Percentiles rank a stretch among this genome's conserved stretches.
Evolutionary conservation across 2,888 invertebrate genomes (phyloP).

Genomic region (Conchocele bisecta): DNA sequence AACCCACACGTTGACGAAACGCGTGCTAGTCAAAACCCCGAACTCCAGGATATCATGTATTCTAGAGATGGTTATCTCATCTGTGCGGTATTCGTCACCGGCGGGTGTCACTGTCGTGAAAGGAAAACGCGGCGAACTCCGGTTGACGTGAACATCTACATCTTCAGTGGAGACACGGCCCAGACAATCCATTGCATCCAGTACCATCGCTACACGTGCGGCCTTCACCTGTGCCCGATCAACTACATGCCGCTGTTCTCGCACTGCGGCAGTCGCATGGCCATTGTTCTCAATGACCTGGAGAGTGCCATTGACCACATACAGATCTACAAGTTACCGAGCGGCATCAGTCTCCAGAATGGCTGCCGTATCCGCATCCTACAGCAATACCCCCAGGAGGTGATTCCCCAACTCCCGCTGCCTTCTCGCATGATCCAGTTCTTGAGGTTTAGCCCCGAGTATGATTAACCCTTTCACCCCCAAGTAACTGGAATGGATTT

Average conservation of each 20-base stretch:
- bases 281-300: constrained; percentile 78
- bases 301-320: constrained; percentile 78
- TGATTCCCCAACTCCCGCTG: constrained; percentile 76
- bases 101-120: constrained; percentile 79
- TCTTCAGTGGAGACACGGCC: constrained; percentile 79
- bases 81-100: constrained; percentile 78
- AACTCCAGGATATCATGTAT: constrained; percentile 77
- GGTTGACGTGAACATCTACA: constrained; percentile 78
- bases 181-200: constrained; percentile 81
- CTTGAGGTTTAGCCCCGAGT: constrained; percentile 81
- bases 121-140: constrained; percentile 78
- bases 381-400: constrained; percentile 74
- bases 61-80: constrained; percentile 80
- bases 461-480: no score
- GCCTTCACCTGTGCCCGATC: constrained; percentile 79
- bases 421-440: constrained; percentile 79
- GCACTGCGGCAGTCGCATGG: constrained; percentile 80
- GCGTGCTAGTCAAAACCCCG: constrained; percentile 74
- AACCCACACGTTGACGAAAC: constrained; percentile 77
- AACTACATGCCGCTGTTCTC: constrained; percentile 82
- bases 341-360: constrained; percentile 77
- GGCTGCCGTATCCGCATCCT: constrained; percentile 79
- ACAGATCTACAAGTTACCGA: constrained; percentile 81
- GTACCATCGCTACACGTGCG: constrained; percentile 80
- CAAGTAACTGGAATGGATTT: no score